Evolutionary conservation across 2,888 invertebrate genomes (phyloP).

Genomic region (Piscicola geometra): DNA sequence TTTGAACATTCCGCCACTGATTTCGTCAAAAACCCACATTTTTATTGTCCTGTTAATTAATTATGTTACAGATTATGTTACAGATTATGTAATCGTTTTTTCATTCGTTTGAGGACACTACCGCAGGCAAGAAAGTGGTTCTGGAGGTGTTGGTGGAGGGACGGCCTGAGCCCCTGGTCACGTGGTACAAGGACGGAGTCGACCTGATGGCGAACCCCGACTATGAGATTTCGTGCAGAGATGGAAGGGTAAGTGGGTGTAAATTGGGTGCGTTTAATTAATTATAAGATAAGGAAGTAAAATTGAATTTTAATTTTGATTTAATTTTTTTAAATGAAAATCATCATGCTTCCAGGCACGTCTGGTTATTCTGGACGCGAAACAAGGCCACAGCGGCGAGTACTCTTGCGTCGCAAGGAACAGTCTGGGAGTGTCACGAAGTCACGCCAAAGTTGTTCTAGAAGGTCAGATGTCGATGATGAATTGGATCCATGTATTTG

Average conservation of each 20-base stretch:
- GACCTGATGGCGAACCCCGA: constrained; percentile 60
- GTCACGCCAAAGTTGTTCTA: constrained; percentile 71
- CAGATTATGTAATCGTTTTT: too few species aligned
- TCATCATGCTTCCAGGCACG: constrained; percentile 47
- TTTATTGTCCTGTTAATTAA: too few species aligned
- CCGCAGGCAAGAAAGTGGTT: neutral
- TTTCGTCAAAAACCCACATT: too few species aligned
- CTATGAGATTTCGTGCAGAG: constrained; percentile 57
- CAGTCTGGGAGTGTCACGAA: constrained; percentile 71
- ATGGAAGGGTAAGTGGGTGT: constrained; percentile 60
- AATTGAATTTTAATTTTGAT: too few species aligned
- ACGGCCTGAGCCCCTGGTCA: constrained; percentile 75
- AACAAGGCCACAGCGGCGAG: constrained; percentile 68
- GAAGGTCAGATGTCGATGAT: constrained; percentile 56
- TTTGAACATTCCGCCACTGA: too few species aligned
- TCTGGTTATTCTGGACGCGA: constrained; percentile 63
- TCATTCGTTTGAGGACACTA: neutral
- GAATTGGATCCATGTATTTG: neutral
- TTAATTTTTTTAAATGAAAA: constrained; percentile 1
- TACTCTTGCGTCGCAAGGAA: constrained; percentile 76
- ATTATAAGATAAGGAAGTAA: too few species aligned
- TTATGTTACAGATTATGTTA: too few species aligned
- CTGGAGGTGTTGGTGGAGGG: constrained; percentile 65
- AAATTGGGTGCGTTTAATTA: constrained; percentile 51
- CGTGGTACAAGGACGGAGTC: constrained; percentile 75